Conservation (phyloP, 2,113 vertebrate genomes). For the Tragelaphus imberbis region DNA sequence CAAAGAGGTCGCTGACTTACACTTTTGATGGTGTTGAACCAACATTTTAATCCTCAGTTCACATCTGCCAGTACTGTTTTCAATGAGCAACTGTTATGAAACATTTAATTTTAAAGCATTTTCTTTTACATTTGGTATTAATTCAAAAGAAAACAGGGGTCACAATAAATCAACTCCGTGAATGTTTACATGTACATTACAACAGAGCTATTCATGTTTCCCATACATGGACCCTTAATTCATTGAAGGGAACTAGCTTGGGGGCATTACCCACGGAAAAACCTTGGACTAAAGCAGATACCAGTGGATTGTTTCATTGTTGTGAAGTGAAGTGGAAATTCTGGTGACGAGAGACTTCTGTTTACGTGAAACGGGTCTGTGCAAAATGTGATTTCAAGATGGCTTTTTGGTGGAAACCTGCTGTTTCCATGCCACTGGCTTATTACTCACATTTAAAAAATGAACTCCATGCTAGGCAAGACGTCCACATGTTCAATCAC, state of each 20-base stretch:
- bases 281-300: slow-evolving; percentile 9
- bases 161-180: slow-evolving; percentile 12
- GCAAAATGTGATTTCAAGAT: slow-evolving; percentile 59
- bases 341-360: slow-evolving; percentile 41
- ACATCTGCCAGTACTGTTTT: slow-evolving; percentile 39
- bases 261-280: neutral
- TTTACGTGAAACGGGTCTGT: slow-evolving; percentile 14
- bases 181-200: slow-evolving; percentile 44
- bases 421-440: slow-evolving; percentile 24
- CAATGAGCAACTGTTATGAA: slow-evolving; percentile 51
- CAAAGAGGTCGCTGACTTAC: neutral
- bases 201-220: slow-evolving; percentile 25
- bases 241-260: neutral
- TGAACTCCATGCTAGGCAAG: neutral
- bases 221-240: neutral
- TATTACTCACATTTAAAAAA: slow-evolving; percentile 40
- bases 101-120: slow-evolving; percentile 53
- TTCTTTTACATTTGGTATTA: slow-evolving; percentile 66
- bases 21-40: neutral
- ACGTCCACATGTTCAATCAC: neutral
- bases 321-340: slow-evolving; percentile 44
- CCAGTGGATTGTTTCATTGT: slow-evolving; percentile 4
- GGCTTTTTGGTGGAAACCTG: slow-evolving; percentile 46
- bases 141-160: slow-evolving; percentile 56
- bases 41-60: neutral